These are phyloP conservation scores for Amphiprion ocellaris DNA, from an alignment of 2,113 vertebrate species.

Conservation along the genomic window DNA sequence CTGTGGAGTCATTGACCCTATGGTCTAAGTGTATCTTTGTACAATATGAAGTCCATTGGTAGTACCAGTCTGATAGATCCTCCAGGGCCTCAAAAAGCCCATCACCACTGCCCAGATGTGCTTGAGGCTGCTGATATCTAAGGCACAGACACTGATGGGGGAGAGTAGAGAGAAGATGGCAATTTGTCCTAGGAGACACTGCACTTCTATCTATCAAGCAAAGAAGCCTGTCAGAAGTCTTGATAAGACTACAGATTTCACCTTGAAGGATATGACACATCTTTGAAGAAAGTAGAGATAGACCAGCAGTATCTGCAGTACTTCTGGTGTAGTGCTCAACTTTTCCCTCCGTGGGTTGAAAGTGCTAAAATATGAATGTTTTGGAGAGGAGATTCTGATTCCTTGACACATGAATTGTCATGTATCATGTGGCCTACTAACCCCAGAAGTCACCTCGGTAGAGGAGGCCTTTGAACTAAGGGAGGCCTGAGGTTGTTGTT, in stretches of 20 bases:
- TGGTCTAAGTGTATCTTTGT: slow-evolving; percentile 27
- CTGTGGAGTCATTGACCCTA: slow-evolving; percentile 8
- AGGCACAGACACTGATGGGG: slow-evolving; percentile 19
- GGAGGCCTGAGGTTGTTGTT: too few species aligned
- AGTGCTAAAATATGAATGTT: not conserved
- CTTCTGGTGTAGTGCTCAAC: too few species aligned
- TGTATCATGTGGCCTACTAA: too few species aligned
- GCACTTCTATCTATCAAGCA: slow-evolving; percentile 48
- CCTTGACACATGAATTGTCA: too few species aligned
- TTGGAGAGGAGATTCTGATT: not conserved
- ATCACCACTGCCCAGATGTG: slow-evolving; percentile 47
- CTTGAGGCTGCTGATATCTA: slow-evolving; percentile 46
- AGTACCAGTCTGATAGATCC: slow-evolving; percentile 32
- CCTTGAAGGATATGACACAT: slow-evolving; percentile 37
- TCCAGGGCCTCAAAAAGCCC: slow-evolving; percentile 52
- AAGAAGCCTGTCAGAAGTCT: slow-evolving; percentile 35
- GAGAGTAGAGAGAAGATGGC: slow-evolving; percentile 6
- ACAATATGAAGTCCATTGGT: slow-evolving; percentile 35
- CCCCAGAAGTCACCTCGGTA: too few species aligned
- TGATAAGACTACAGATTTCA: slow-evolving; percentile 44
- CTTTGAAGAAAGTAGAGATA: not conserved
- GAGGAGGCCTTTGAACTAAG: too few species aligned
- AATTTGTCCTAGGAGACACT: slow-evolving; percentile 30
- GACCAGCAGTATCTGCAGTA: not conserved
- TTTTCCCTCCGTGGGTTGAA: too few species aligned